Conservation (phyloP, 1,140 invertebrate species). For the Zeugodacus cucurbitae region DNA sequence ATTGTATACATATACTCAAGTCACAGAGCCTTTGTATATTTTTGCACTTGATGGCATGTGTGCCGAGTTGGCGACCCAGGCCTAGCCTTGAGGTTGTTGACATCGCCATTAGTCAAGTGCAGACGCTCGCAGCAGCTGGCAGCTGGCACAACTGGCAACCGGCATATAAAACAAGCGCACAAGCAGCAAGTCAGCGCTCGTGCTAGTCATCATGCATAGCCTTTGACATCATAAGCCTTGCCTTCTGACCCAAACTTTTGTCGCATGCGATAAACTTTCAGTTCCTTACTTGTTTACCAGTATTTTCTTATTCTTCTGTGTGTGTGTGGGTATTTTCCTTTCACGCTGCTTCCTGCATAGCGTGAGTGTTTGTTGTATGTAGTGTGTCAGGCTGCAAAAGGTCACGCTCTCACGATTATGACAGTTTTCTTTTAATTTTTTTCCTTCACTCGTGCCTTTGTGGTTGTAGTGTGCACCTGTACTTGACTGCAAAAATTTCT, state of each 20-base stretch:
- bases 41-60: conserved; percentile 7
- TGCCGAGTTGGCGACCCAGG: conserved; percentile 5
- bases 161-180: background rate
- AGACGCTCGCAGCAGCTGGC: background rate
- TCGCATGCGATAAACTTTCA: background rate
- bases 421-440: background rate
- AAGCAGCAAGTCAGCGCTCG: background rate
- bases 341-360: background rate
- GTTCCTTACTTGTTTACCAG: background rate
- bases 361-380: background rate
- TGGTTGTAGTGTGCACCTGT: background rate
- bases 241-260: conserved; percentile 19
- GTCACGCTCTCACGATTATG: background rate
- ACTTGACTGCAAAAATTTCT: background rate
- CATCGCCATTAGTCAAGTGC: conserved; percentile 37
- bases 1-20: background rate
- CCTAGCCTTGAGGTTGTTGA: conserved; percentile 37
- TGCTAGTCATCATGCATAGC: background rate
- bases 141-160: background rate
- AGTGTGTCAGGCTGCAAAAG: background rate
- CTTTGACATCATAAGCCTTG: conserved; percentile 16
- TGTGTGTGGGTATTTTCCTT: background rate
- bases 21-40: background rate
- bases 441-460: background rate
- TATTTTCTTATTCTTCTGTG: background rate